Percentiles rank a stretch among this genome's conserved stretches.
Evolutionary conservation across 2,113 vertebrate species (phyloP).

Genomic region (Ageneiosus marmoratus): DNA sequence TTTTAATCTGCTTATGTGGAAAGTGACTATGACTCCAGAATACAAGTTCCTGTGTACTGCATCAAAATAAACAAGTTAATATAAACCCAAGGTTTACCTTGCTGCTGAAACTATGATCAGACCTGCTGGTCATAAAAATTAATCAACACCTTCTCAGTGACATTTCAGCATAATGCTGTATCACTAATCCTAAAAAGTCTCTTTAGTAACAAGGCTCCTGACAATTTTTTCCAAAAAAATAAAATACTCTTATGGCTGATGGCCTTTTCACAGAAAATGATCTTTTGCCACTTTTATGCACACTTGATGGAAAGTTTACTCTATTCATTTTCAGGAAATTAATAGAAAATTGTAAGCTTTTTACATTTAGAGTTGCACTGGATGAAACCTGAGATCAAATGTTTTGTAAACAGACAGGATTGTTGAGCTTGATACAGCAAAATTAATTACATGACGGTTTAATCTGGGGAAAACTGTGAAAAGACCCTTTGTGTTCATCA

Average conservation of each 20-base stretch:
- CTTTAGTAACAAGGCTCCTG: background rate
- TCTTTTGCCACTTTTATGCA: background rate
- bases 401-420: background rate
- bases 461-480: background rate
- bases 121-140: background rate
- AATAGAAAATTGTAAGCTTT: background rate
- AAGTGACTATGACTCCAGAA: too few relatives aligned
- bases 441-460: background rate
- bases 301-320: background rate
- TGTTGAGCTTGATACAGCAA: background rate
- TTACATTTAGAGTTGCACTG: background rate
- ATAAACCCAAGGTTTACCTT: background rate
- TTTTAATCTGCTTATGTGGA: background rate
- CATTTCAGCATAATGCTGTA: background rate
- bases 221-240: background rate
- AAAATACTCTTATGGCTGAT: background rate
- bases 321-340: background rate
- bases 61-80: background rate
- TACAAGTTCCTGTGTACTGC: background rate
- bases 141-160: background rate
- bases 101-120: background rate
- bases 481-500: background rate
- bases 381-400: background rate
- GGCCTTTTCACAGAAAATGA: constrained; percentile 9
- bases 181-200: background rate